Percentiles rank a stretch among this genome's conserved stretches.
These are phyloP conservation scores for Spialia ferax DNA, from an alignment of 2,888 invertebrate genomes.

Conservation along the genomic window DNA sequence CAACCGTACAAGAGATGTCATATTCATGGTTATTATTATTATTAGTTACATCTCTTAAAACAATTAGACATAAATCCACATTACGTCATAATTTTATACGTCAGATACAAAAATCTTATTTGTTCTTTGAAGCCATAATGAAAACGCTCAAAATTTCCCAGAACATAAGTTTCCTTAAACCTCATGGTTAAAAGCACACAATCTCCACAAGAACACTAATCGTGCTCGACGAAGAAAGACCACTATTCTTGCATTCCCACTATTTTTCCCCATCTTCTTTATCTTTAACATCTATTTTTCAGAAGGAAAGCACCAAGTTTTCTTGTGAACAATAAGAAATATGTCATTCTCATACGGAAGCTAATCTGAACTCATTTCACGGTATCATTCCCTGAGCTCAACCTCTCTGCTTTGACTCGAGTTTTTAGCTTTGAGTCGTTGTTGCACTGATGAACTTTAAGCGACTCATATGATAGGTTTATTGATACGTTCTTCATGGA, in stretches of 20 bases:
- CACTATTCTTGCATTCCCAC: not conserved
- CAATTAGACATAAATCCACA: too few species aligned
- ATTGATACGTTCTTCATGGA: too few species aligned
- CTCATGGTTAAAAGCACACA: not conserved
- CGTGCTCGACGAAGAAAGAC: not conserved
- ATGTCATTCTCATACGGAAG: conserved; percentile 38
- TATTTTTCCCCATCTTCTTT: not conserved
- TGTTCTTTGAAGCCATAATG: not conserved
- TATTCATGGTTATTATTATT: too few species aligned
- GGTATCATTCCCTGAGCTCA: conserved; percentile 26
- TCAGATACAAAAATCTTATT: too few species aligned
- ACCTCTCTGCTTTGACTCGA: conserved; percentile 16
- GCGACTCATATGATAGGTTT: too few species aligned
- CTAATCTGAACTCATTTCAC: conserved; percentile 37
- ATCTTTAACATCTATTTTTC: conserved; percentile 3
- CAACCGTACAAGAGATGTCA: too few species aligned
- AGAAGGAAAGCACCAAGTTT: conserved; percentile 14
- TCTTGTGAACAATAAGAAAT: conserved; percentile 33
- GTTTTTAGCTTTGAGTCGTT: conserved; percentile 8
- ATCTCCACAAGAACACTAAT: not conserved
- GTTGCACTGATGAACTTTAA: not conserved
- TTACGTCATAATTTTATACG: too few species aligned
- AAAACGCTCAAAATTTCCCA: not conserved
- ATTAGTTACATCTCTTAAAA: too few species aligned
- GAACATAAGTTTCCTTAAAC: not conserved